These are phyloP conservation scores for Acanthornis magna DNA, from an alignment of 2,797 vertebrate species.

Conservation along the genomic window DNA sequence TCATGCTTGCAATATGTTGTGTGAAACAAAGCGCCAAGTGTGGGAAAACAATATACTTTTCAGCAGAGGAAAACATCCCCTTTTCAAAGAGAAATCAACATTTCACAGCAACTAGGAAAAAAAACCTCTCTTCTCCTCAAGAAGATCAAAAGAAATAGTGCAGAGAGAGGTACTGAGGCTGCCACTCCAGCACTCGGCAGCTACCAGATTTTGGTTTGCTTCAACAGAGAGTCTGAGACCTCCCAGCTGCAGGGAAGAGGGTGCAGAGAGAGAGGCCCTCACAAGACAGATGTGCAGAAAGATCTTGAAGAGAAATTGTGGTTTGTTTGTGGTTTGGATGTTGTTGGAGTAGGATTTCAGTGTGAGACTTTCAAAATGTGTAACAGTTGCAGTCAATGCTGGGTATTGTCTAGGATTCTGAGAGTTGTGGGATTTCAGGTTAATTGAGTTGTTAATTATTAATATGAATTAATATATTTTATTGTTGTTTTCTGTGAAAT, in stretches of 20 bases:
- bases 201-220: not conserved
- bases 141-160: not conserved
- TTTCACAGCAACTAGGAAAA: not conserved
- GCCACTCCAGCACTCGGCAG: not conserved
- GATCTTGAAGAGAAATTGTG: not conserved
- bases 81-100: not conserved
- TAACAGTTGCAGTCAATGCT: not conserved
- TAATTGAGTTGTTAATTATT: not conserved
- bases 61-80: not conserved
- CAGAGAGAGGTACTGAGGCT: not conserved
- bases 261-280: not conserved
- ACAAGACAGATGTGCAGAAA: not conserved
- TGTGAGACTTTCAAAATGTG: not conserved
- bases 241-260: not conserved
- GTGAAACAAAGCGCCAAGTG: not conserved
- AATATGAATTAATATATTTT: not conserved
- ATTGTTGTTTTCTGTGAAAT: not conserved
- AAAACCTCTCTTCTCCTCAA: not conserved
- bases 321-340: not conserved
- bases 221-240: not conserved
- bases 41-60: not conserved
- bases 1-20: not conserved
- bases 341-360: not conserved
- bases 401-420: not conserved
- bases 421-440: not conserved